Evolutionary conservation across 1,140 invertebrate genomes (phyloP).

Genomic region (Mya arenaria): DNA sequence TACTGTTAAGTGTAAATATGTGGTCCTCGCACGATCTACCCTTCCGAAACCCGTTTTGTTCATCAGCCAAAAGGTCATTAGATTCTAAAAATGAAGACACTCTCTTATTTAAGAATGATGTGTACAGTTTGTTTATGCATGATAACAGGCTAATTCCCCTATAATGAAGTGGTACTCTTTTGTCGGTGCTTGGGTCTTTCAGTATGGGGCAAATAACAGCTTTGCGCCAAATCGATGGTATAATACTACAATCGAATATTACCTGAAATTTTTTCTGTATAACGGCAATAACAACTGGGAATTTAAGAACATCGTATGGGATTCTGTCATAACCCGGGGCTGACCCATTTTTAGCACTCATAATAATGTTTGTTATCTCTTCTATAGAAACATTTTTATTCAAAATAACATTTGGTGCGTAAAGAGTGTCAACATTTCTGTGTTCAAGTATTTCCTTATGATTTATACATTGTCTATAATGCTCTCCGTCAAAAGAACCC

Average conservation of each 20-base stretch:
- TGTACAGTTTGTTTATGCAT: conserved; percentile 51
- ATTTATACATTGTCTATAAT: background rate
- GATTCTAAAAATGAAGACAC: conserved; percentile 25
- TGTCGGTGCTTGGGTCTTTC: conserved; percentile 43
- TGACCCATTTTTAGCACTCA: background rate
- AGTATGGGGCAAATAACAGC: conserved; percentile 53
- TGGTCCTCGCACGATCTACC: conserved; percentile 55
- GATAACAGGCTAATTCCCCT: conserved; percentile 54
- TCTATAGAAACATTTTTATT: background rate
- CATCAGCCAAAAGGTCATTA: conserved; percentile 45
- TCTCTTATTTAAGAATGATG: conserved; percentile 42
- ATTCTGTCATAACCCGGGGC: conserved; percentile 33
- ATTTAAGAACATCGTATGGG: conserved; percentile 40
- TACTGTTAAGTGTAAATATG: conserved; percentile 36
- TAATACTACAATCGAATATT: conserved; percentile 52
- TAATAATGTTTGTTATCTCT: background rate
- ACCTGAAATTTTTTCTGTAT: conserved; percentile 52
- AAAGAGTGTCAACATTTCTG: background rate
- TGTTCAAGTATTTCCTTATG: background rate
- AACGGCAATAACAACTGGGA: background rate
- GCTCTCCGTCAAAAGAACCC: background rate
- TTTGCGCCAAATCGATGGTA: conserved; percentile 59
- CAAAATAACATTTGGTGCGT: background rate
- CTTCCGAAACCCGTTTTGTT: conserved; percentile 52
- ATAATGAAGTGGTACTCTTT: conserved; percentile 51